Conservation (phyloP, 2,888 invertebrate genomes). For the Callyntrura sp. region DNA sequence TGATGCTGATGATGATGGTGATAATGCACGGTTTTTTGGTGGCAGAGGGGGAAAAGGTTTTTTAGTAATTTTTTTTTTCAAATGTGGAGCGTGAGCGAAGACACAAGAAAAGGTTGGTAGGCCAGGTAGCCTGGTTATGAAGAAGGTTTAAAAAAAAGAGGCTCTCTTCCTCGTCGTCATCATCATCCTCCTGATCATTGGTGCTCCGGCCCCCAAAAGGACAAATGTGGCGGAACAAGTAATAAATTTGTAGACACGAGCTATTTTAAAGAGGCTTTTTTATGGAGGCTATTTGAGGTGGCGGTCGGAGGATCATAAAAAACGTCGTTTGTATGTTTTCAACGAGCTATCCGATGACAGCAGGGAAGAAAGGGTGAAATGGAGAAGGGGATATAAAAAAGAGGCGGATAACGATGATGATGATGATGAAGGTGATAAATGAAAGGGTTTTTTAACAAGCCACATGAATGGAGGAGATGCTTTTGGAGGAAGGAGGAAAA, state of each 20-base stretch:
- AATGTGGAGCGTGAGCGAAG: too few species aligned
- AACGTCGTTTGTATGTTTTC: constrained; percentile 28
- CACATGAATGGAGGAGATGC: too few species aligned
- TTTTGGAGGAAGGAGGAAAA: neutral
- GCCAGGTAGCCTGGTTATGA: too few species aligned
- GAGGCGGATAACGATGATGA: neutral
- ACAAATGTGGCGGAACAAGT: neutral
- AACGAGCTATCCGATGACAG: neutral
- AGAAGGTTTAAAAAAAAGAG: too few species aligned
- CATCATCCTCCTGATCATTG: constrained; percentile 5
- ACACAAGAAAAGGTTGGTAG: too few species aligned
- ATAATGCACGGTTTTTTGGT: too few species aligned
- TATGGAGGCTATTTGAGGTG: neutral
- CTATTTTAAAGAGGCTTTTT: neutral
- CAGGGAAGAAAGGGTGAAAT: constrained; percentile 6
- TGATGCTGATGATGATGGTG: too few species aligned
- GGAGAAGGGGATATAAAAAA: neutral
- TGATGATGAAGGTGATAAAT: constrained; percentile 14
- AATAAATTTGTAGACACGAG: constrained; percentile 1
- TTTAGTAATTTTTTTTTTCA: too few species aligned
- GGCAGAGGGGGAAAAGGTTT: too few species aligned
- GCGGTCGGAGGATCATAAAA: constrained; percentile 4
- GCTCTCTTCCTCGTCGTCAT: neutral
- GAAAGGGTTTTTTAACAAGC: constrained; percentile 43
- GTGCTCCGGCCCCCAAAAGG: neutral